Percentiles rank a stretch among this genome's conserved stretches.
These are phyloP conservation scores for Aphodius sticticus DNA, from an alignment of 2,888 invertebrate species.

Conservation along the genomic window DNA sequence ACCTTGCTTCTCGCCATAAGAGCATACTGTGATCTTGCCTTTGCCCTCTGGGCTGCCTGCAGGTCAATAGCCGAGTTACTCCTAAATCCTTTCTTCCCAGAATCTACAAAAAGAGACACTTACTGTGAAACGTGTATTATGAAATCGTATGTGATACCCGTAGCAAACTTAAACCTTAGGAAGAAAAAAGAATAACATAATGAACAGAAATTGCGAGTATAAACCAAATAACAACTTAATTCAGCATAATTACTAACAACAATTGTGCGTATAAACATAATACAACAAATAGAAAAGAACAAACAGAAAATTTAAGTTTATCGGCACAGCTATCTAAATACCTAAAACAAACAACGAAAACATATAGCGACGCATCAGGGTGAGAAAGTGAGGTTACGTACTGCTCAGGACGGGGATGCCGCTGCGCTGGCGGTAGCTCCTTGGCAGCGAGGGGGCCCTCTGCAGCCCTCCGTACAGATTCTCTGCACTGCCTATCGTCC, in stretches of 20 bases:
- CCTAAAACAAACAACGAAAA: background rate
- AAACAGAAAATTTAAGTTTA: background rate
- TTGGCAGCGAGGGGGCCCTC: slow-evolving; percentile 67
- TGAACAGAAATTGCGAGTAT: background rate
- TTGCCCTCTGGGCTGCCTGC: slow-evolving; percentile 88
- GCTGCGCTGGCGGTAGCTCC: slow-evolving; percentile 68
- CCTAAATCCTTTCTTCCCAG: slow-evolving; percentile 67
- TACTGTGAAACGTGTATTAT: slow-evolving; percentile 15
- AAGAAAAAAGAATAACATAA: background rate
- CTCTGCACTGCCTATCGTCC: slow-evolving; percentile 66
- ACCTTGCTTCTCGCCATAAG: slow-evolving; percentile 81
- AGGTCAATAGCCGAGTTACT: slow-evolving; percentile 95
- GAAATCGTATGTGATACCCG: background rate
- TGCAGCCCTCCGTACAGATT: slow-evolving; percentile 65
- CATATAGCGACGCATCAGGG: background rate
- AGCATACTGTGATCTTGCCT: slow-evolving; percentile 83
- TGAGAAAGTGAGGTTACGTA: slow-evolving; percentile 48
- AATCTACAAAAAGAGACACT: slow-evolving; percentile 47
- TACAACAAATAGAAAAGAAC: slow-evolving; percentile 13
- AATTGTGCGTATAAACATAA: background rate
- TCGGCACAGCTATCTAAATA: background rate
- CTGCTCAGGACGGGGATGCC: slow-evolving; percentile 67
- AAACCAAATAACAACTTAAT: no score
- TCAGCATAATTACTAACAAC: no score
- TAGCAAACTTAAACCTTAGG: background rate